A percentile compares a stretch with the other conserved stretches of the same genome.
Evolutionary conservation across 2,888 invertebrate species (phyloP).

Genomic region (Galerucella pusilla): DNA sequence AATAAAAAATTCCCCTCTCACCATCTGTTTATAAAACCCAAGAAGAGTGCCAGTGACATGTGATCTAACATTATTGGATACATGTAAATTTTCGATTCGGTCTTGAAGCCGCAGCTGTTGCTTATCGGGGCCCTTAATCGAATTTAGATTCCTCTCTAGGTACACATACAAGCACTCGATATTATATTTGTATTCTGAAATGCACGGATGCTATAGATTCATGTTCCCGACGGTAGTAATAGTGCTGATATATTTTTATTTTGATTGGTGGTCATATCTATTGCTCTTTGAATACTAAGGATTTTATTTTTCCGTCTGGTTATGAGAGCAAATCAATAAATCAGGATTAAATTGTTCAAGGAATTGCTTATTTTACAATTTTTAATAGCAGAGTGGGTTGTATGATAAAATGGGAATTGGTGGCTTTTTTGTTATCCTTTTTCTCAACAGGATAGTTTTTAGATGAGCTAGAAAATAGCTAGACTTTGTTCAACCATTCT

Average conservation of each 20-base stretch:
- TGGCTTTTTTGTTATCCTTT: too few relatives aligned
- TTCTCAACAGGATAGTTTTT: too few relatives aligned
- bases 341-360: background rate
- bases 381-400: background rate
- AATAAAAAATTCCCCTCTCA: constrained; percentile 11
- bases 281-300: constrained; percentile 22
- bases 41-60: constrained; percentile 31
- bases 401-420: too few relatives aligned
- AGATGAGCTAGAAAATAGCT: too few relatives aligned
- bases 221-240: constrained; percentile 13
- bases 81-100: constrained; percentile 35
- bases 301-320: background rate
- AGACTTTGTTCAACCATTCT: too few relatives aligned
- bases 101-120: constrained; percentile 34
- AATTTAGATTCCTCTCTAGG: constrained; percentile 35
- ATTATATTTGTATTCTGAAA: constrained; percentile 32
- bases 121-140: constrained; percentile 34
- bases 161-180: constrained; percentile 21
- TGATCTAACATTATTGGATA: constrained; percentile 37
- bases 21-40: constrained; percentile 20
- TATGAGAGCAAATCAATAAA: constrained; percentile 4
- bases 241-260: constrained; percentile 11
- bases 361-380: background rate
- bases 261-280: constrained; percentile 24
- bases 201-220: constrained; percentile 23